Evolutionary conservation across 2,797 vertebrate species (phyloP).

Genomic region (Streptopelia turtur): DNA sequence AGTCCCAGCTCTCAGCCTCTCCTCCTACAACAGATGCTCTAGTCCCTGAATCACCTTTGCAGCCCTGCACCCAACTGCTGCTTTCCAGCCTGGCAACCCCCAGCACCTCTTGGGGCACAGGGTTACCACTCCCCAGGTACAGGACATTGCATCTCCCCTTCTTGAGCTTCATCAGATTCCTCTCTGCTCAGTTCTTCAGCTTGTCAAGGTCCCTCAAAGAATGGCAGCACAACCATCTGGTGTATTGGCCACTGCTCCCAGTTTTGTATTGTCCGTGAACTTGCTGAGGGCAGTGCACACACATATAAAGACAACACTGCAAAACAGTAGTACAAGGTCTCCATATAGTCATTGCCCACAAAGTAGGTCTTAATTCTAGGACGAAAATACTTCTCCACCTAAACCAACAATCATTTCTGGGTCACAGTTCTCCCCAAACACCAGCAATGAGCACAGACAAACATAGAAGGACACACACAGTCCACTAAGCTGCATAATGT

Average conservation of each 20-base stretch:
- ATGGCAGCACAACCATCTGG: background rate
- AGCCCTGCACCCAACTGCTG: background rate
- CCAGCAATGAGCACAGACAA: background rate
- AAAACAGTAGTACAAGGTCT: background rate
- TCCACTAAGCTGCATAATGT: background rate
- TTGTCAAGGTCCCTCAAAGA: background rate
- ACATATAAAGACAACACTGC: background rate
- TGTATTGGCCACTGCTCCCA: background rate
- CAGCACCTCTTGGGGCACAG: fast-evolving
- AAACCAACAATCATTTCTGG: background rate
- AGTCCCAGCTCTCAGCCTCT: background rate
- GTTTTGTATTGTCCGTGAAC: background rate
- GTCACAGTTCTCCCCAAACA: background rate
- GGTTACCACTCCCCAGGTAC: background rate
- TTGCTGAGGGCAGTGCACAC: background rate
- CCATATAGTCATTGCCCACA: background rate
- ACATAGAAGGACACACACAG: background rate
- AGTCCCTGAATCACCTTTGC: background rate
- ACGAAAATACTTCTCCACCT: background rate
- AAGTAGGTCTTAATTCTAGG: background rate
- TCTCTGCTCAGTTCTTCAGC: background rate
- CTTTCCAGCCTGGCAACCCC: fast-evolving
- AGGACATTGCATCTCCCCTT: background rate
- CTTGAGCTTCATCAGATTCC: background rate
- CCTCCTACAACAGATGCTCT: fast-evolving